A percentile compares a stretch with the other conserved stretches of the same genome.
phyloP scores from a whole-genome alignment of 2,888 invertebrate genomes.

The Cephus rjabovi region DNA sequence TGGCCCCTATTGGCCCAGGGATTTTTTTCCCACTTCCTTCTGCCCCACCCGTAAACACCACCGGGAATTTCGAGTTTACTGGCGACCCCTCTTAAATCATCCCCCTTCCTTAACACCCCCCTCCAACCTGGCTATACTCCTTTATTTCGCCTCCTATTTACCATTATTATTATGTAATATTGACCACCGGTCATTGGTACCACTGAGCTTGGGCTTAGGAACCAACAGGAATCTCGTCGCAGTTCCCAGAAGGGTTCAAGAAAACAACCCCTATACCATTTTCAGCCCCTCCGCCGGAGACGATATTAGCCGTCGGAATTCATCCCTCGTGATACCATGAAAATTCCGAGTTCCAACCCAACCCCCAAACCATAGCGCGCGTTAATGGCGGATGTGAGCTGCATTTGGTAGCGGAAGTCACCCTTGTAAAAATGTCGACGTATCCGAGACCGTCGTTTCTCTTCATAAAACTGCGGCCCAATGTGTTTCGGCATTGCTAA shows the following conservation, averaged over 20 bases:
- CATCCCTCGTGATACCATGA: not conserved
- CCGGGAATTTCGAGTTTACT: not conserved
- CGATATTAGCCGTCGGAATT: not conserved
- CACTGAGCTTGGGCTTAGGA: not conserved
- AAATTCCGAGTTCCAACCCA: not conserved
- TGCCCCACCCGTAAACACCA: not conserved
- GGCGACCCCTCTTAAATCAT: not conserved
- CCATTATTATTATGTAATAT: not conserved
- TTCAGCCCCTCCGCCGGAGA: not conserved
- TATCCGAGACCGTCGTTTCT: not conserved
- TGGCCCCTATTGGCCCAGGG: slow-evolving; percentile 9
- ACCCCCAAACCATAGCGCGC: not conserved
- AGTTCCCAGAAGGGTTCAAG: not conserved
- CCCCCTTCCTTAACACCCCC: not conserved
- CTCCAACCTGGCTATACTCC: not conserved
- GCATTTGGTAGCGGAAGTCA: not conserved
- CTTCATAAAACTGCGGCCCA: not conserved
- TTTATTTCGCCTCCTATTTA: not conserved
- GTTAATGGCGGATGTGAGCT: not conserved
- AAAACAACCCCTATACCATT: not conserved
- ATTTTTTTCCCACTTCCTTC: not conserved
- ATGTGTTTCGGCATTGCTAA: not conserved
- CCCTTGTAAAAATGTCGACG: not conserved
- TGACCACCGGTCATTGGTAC: not conserved
- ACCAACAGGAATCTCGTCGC: not conserved